phyloP scores from a whole-genome alignment of 2,888 invertebrate genomes.

The Volucella inanis region DNA sequence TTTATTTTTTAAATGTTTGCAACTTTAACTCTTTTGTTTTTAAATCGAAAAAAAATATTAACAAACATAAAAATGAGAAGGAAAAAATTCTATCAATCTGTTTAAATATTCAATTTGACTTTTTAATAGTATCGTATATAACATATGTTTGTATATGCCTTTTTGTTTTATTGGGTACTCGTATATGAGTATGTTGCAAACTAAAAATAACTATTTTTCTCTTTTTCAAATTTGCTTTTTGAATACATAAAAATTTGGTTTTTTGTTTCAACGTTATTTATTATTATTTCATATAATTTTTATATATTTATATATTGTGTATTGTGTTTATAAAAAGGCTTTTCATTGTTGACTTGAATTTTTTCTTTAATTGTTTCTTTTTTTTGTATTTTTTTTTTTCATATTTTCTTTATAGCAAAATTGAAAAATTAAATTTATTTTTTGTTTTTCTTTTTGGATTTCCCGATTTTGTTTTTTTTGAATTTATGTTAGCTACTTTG shows the following conservation, averaged over 20 bases:
- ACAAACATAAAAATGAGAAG: conserved; percentile 22
- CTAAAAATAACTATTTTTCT: conserved; percentile 27
- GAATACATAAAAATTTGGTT: conserved; percentile 43
- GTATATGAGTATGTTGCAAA: conserved; percentile 51
- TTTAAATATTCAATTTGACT: conserved; percentile 2
- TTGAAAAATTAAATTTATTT: conserved; percentile 38
- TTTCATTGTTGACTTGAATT: conserved; percentile 52
- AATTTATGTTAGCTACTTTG: conserved; percentile 15
- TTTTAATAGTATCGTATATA: conserved; percentile 16
- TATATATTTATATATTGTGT: conserved; percentile 43
- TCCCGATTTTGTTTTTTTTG: conserved; percentile 13
- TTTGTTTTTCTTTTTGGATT: conserved; percentile 25
- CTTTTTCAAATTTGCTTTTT: conserved; percentile 25
- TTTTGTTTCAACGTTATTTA: conserved; percentile 33
- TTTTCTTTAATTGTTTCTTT: conserved; percentile 4
- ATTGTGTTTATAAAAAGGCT: conserved; percentile 69
- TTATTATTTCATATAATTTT: conserved; percentile 40
- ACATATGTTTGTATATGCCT: conserved; percentile 16
- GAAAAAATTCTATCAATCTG: conserved; percentile 16
- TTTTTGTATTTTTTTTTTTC: not conserved
- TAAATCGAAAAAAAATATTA: conserved; percentile 8
- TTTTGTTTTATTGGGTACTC: conserved; percentile 16
- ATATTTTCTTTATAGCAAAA: conserved; percentile 49
- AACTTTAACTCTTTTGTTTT: conserved; percentile 8
- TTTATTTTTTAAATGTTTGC: conserved; percentile 31